These are phyloP conservation scores for Tenebrio molitor DNA, from an alignment of 1,140 invertebrate genomes.

Conservation along the genomic window DNA sequence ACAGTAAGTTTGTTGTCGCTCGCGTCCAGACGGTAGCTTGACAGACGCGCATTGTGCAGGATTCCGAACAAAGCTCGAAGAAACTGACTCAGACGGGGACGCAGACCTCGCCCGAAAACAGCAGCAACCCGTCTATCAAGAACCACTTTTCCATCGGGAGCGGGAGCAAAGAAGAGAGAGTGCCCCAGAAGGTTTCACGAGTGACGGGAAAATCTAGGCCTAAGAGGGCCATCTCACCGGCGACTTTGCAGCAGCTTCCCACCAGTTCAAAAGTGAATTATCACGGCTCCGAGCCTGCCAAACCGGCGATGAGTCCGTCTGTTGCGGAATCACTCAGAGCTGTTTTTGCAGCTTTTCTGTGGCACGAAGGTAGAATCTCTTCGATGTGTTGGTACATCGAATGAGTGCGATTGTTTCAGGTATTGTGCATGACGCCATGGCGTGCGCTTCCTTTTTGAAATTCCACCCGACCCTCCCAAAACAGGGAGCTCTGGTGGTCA, in stretches of 20 bases:
- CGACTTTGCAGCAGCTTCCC: slow-evolving; percentile 66
- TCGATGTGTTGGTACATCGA: not conserved
- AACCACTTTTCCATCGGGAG: slow-evolving; percentile 76
- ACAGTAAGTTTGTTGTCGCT: slow-evolving; percentile 52
- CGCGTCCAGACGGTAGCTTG: not conserved
- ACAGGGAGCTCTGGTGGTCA: slow-evolving; percentile 82
- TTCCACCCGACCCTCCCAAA: slow-evolving; percentile 92
- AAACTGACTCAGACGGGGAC: slow-evolving; percentile 80
- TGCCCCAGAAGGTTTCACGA: slow-evolving; percentile 75
- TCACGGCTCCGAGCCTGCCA: slow-evolving; percentile 70
- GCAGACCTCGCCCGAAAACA: slow-evolving; percentile 80
- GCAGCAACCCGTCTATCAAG: slow-evolving; percentile 68
- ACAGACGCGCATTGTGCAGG: slow-evolving; percentile 59
- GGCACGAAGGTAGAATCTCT: slow-evolving; percentile 87
- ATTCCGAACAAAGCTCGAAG: slow-evolving; percentile 66
- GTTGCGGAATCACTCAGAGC: slow-evolving; percentile 93
- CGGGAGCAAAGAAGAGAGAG: slow-evolving; percentile 70
- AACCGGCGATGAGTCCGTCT: slow-evolving; percentile 91
- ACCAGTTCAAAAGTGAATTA: slow-evolving; percentile 58
- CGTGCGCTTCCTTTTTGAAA: slow-evolving; percentile 95
- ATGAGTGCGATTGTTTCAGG: slow-evolving; percentile 64
- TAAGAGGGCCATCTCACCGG: slow-evolving; percentile 77
- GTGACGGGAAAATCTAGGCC: slow-evolving; percentile 68
- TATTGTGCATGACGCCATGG: slow-evolving; percentile 97
- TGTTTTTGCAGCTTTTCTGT: slow-evolving; percentile 95